Base-by-base conservation (phyloP, 2,113 vertebrate genomes). In the Trematomus loennbergii region DNA sequence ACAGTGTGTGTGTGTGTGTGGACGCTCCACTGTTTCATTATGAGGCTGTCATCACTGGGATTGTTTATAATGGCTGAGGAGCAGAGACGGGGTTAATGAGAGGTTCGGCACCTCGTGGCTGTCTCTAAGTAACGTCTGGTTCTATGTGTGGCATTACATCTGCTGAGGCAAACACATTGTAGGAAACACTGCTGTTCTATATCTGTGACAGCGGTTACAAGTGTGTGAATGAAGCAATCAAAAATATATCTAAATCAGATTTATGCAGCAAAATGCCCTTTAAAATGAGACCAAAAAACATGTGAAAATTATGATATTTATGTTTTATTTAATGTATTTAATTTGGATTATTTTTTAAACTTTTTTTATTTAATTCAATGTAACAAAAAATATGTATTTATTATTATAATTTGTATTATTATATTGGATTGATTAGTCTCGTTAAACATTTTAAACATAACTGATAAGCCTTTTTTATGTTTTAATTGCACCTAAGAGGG, bases 11-110 rank as follows among this genome's bases (percentile, higher is more conserved):
- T 29, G 74, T 55, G 12, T 54, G 77, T 29, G 29, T 29, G 29
- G 67, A 50, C 36, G 36, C 61, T 64, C 20, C 45, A 20, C 62
- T 65, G 78, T 82, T 82, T 87, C 89, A 93, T 92, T 88, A 88
- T 66, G 87, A 77, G 72, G 46, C 74, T 59, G 67, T 72, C 58
- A 36, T 67, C 46, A 9, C 50, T 79, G 13, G 61, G 63, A 61
- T 78, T 67, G 83, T 87, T 78, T 82, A 66, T 89, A 61, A 78
- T 80, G 59, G 65, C 22, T 67, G 78, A 81, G 76, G 87, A 78
- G 58, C 68, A 66, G 71, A 77, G 84, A 65, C 78, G 61, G 50
- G 60, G 49, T 58, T 81, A 85, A 89, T 84, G 72, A 88, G 79
- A 87, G 72, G 76, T 79, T 82, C 54, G 70, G 76, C 66, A 84